Conservation (phyloP, 2,113 vertebrate species). For the Brachyhypopomus gauderio region DNA sequence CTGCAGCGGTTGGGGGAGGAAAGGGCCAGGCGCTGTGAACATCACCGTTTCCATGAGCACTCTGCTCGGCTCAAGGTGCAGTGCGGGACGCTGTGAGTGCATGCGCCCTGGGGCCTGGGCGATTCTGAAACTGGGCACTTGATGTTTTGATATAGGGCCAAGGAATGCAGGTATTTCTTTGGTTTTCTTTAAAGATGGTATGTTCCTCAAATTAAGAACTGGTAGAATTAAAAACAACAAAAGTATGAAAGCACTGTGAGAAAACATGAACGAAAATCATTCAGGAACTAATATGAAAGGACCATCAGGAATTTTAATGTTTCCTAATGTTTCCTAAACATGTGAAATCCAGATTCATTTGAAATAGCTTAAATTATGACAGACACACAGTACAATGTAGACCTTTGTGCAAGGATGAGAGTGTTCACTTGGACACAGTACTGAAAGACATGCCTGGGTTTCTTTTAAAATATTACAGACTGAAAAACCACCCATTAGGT, state of each 20-base stretch:
- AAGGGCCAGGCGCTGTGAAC: slow-evolving; percentile 25
- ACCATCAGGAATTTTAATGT: slow-evolving; percentile 9
- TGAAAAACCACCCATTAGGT: background rate
- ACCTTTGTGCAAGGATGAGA: slow-evolving; percentile 30
- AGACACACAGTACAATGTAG: slow-evolving; percentile 21
- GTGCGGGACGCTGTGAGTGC: background rate
- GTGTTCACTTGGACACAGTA: slow-evolving; percentile 44
- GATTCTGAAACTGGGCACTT: background rate
- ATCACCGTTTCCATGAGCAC: slow-evolving; percentile 54
- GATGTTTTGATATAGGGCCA: background rate
- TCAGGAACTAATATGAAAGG: background rate
- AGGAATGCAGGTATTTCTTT: background rate
- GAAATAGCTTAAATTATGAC: slow-evolving; percentile 29
- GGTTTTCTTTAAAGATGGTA: background rate
- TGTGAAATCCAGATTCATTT: slow-evolving; percentile 24
- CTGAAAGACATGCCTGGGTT: slow-evolving; percentile 24
- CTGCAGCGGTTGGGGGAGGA: slow-evolving; percentile 10
- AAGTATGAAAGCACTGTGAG: background rate
- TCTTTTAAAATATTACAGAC: slow-evolving; percentile 6
- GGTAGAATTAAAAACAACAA: background rate
- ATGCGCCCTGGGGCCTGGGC: background rate
- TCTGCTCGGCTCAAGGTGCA: background rate
- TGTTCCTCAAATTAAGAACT: slow-evolving; percentile 8
- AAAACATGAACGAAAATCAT: background rate
- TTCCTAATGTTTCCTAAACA: slow-evolving; percentile 32